phyloP scores from a whole-genome alignment of 2,113 vertebrate species.

The Myotis lucifugus region DNA sequence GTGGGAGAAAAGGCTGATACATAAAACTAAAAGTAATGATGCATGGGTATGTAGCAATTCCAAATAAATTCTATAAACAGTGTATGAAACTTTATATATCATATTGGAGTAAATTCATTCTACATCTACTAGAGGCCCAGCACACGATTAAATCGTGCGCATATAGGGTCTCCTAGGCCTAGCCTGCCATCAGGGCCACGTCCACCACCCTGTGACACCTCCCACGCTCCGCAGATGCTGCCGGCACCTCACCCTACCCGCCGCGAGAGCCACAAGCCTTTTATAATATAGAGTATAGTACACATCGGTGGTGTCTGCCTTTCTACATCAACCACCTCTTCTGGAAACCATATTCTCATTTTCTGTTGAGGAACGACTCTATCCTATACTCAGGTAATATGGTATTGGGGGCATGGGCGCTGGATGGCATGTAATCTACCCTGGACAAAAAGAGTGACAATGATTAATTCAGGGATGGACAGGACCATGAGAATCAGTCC shows the following conservation, averaged over 20 bases:
- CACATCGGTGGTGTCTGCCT: neutral
- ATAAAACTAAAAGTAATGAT: conserved; percentile 6
- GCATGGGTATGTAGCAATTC: neutral
- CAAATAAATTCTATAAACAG: conserved; percentile 35
- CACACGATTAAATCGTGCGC: too few species aligned
- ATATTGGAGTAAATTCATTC: neutral
- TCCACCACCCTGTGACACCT: too few species aligned
- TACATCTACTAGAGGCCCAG: neutral
- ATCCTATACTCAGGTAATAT: neutral
- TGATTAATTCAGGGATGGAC: neutral
- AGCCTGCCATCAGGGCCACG: too few species aligned
- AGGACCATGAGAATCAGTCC: neutral
- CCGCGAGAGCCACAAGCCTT: too few species aligned
- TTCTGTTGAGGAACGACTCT: neutral
- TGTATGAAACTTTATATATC: neutral
- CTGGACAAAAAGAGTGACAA: neutral
- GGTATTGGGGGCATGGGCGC: neutral
- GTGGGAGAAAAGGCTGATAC: neutral
- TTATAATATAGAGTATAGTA: neutral
- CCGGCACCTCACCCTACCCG: too few species aligned
- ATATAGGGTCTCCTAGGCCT: too few species aligned
- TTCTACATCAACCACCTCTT: neutral
- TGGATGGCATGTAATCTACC: neutral
- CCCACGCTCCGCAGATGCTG: too few species aligned
- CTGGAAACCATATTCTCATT: neutral